Evolutionary conservation across 2,888 invertebrate species (phyloP).

Genomic region (Sialis lutaria): DNA sequence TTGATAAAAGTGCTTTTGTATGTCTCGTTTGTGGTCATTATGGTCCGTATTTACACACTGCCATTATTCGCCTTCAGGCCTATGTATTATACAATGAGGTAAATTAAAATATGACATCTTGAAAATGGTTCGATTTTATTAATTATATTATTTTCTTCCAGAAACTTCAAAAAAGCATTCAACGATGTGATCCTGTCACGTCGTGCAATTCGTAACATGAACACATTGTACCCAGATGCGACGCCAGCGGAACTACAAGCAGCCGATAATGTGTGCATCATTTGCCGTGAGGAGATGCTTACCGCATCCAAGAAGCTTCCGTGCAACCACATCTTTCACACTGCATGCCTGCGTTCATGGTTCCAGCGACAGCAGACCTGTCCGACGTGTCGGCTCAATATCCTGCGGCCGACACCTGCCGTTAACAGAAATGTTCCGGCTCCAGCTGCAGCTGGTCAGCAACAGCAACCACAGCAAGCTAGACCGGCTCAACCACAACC

Average conservation of each 20-base stretch:
- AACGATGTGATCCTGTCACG: conserved; percentile 94
- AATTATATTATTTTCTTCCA: conserved; percentile 17
- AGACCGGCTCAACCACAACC: too few relatives aligned
- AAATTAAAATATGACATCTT: conserved; percentile 14
- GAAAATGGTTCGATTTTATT: background rate
- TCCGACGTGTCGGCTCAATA: conserved; percentile 93
- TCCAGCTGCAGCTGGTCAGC: conserved; percentile 14
- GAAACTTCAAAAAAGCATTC: conserved; percentile 93
- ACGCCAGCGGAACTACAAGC: conserved; percentile 79
- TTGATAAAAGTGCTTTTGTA: conserved; percentile 67
- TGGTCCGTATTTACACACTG: conserved; percentile 93
- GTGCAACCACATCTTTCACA: conserved; percentile 98
- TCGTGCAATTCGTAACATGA: conserved; percentile 94
- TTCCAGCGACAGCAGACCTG: conserved; percentile 99
- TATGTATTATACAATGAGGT: conserved; percentile 97
- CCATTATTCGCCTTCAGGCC: conserved; percentile 97
- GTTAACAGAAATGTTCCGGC: conserved; percentile 26
- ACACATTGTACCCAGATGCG: conserved; percentile 92
- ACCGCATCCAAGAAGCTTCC: conserved; percentile 86
- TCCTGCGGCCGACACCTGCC: conserved; percentile 26
- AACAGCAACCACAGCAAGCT: conserved; percentile 5
- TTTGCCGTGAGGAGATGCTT: conserved; percentile 70
- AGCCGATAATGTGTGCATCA: conserved; percentile 97
- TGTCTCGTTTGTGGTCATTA: conserved; percentile 81
- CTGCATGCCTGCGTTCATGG: conserved; percentile 94